These are phyloP conservation scores for Pimephales promelas DNA, from an alignment of 2,113 vertebrate genomes.

Conservation along the genomic window DNA sequence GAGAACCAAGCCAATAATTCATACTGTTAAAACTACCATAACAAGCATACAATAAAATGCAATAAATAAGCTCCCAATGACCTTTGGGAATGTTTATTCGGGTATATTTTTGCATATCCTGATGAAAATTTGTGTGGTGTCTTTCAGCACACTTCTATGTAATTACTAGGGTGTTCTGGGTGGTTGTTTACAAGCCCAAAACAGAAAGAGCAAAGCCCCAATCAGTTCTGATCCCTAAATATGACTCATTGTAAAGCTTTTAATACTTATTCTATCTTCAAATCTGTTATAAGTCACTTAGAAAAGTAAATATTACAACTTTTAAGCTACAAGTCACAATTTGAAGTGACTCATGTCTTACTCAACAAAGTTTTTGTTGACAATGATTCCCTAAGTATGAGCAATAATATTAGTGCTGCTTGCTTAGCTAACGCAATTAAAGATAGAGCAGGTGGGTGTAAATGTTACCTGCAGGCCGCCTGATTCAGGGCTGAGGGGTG, in stretches of 20 bases:
- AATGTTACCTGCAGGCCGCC: constrained; percentile 54
- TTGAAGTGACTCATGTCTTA: no score
- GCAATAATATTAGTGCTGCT: not conserved
- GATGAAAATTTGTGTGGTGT: not conserved
- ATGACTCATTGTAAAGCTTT: no score
- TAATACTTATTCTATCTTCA: no score
- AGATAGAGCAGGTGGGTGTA: not conserved
- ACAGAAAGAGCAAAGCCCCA: no score
- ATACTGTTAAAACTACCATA: not conserved
- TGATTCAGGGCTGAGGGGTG: constrained; percentile 70
- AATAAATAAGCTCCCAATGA: not conserved
- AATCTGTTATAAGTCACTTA: no score
- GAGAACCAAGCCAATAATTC: not conserved
- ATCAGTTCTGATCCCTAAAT: no score
- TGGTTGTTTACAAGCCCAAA: not conserved
- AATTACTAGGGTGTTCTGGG: not conserved
- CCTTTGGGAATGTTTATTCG: not conserved
- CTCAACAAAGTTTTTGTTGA: not conserved
- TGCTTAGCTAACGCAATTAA: not conserved
- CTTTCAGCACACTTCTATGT: not conserved
- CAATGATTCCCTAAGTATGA: not conserved
- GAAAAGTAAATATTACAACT: no score
- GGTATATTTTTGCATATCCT: not conserved
- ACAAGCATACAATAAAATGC: not conserved
- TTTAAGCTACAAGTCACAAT: no score